A percentile compares a stretch with the other conserved stretches of the same genome.
phyloP scores from a whole-genome alignment of 1,140 invertebrate species.

The Lordiphosa stackelbergi region DNA sequence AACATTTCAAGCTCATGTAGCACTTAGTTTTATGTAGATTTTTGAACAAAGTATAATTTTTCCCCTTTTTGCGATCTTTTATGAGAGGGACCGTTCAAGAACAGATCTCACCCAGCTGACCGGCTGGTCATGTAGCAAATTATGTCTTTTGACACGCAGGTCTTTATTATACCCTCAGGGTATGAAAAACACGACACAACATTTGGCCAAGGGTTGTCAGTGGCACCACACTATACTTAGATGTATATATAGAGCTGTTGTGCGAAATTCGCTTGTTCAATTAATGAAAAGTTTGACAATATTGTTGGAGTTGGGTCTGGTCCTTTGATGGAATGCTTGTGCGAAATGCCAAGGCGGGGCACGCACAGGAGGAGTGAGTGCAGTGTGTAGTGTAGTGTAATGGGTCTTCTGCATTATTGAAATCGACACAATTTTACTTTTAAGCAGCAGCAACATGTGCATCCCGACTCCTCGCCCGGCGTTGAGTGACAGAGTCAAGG shows the following conservation, averaged over 20 bases:
- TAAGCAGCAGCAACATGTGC: constrained; percentile 59
- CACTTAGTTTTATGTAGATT: constrained; percentile 62
- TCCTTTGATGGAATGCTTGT: constrained; percentile 70
- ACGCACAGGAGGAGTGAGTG: constrained; percentile 39
- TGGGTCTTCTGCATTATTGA: constrained; percentile 72
- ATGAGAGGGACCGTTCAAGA: constrained; percentile 16
- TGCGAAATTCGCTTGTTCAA: constrained; percentile 73
- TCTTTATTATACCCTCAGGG: constrained; percentile 20
- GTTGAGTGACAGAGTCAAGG: constrained; percentile 58
- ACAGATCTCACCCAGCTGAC: constrained; percentile 24
- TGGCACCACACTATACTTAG: constrained; percentile 32
- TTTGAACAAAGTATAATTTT: constrained; percentile 27
- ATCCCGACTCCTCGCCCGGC: constrained; percentile 25
- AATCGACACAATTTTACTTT: constrained; percentile 76
- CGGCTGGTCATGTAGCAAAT: constrained; percentile 61
- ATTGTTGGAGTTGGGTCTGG: constrained; percentile 6
- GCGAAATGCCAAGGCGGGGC: constrained; percentile 53
- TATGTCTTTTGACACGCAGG: constrained; percentile 72
- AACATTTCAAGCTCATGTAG: constrained; percentile 62
- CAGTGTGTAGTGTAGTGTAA: constrained; percentile 39
- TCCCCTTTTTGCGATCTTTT: constrained; percentile 47
- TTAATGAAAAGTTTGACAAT: constrained; percentile 75
- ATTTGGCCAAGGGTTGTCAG: constrained; percentile 41
- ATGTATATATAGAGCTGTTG: constrained; percentile 35
- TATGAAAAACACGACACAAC: constrained; percentile 13